Base-by-base conservation (phyloP, 2,888 invertebrate genomes). In the Orchestes rusci region DNA sequence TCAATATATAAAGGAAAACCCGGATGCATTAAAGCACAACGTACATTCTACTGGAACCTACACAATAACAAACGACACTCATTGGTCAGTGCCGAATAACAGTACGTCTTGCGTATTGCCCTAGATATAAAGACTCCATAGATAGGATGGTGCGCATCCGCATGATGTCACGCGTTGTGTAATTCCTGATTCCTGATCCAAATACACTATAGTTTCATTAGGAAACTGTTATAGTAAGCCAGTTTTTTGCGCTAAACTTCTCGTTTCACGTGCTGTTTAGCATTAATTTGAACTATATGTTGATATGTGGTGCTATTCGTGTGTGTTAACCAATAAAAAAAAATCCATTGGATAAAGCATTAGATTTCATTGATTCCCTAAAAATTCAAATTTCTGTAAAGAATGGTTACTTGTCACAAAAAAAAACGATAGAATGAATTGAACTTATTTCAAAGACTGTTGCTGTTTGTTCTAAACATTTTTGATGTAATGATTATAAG, bases 391-490 rank as follows among this genome's bases (percentile, higher is more conserved):
- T 23, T 23, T 5, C 7, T 23, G 23, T 10, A 23, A 23, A 23
- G 7, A 23, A 23, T 23, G 23, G 23, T 23, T 23, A 23, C 23
- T 7, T 23, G 23, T 10, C 10, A 23, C 23, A 23, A 23, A 23
- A 23, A 23, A 10, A 23, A 23, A 23, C 5, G 23, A 23, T 10
- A 23, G 10, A 23, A 7, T 23, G 5, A 23, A 23, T n/a, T n/a
- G n/a, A n/a, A n/a, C n/a, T n/a, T n/a, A n/a, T n/a, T 23, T 5
- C 10, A 7, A 23, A 23, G 23, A 7, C 23, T 5, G 23, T 10
- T 23, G 23, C 23, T 23, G 23, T 23, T 5, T 23, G 23, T 10
- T 23, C 23, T 23, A 23, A 31, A 34, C 34, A 34, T 34, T 34
- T 34, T 17, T 8, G 7, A 16, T 13, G 16, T 8, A 34, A 12